Conservation (phyloP, 1,140 invertebrate genomes). For the Pogonomyrmex californicus region DNA sequence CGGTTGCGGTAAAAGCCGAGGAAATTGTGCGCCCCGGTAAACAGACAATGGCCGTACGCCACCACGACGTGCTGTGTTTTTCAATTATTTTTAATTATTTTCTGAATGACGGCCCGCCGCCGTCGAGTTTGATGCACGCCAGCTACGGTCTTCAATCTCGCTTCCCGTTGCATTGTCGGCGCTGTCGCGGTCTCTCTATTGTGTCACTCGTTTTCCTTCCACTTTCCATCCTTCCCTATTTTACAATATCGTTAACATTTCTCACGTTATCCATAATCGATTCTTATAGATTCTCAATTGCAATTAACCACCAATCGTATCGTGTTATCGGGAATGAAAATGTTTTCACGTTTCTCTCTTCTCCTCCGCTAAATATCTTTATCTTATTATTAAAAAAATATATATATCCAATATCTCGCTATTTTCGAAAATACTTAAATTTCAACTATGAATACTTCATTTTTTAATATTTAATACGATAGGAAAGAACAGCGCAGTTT, state of each 20-base stretch:
- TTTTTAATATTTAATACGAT: not conserved
- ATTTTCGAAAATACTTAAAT: not conserved
- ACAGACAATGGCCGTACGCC: conserved; percentile 62
- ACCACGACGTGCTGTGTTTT: conserved; percentile 69
- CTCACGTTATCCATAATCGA: conserved; percentile 5
- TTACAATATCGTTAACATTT: conserved; percentile 48
- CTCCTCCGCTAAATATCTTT: not conserved
- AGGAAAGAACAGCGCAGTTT: not conserved
- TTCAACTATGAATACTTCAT: not conserved
- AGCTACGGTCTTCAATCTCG: conserved; percentile 35
- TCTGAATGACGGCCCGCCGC: conserved; percentile 72
- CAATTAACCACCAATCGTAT: conserved; percentile 7
- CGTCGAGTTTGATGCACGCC: conserved; percentile 65
- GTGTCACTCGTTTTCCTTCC: conserved; percentile 50
- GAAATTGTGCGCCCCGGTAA: conserved; percentile 68
- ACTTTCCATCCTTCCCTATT: conserved; percentile 22
- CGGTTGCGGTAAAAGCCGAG: conserved; percentile 67
- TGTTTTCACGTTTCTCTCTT: not conserved
- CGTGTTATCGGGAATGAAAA: not conserved
- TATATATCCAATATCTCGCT: not conserved
- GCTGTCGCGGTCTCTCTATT: conserved; percentile 28
- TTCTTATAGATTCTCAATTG: not conserved
- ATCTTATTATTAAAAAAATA: not conserved
- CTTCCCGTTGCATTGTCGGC: conserved; percentile 42
- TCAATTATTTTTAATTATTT: conserved; percentile 84